Conservation (phyloP, 2,797 vertebrate genomes). For the Spheniscus humboldti region DNA sequence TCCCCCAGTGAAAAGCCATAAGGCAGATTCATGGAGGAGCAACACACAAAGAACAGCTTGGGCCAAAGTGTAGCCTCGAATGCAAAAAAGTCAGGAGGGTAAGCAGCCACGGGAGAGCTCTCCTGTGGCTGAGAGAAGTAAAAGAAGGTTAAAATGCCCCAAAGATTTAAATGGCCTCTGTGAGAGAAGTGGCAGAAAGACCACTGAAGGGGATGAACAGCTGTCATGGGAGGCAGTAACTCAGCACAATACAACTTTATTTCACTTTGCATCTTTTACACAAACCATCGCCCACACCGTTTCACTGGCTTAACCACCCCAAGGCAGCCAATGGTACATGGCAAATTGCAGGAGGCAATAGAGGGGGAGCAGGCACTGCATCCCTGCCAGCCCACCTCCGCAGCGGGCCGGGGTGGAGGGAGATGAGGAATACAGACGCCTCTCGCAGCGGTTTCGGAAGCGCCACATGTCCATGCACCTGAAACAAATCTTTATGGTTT, state of each 20-base stretch:
- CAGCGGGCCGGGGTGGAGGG: accelerated
- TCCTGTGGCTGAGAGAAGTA: neutral
- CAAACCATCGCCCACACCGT: neutral
- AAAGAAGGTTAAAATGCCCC: neutral
- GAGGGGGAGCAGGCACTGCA: neutral
- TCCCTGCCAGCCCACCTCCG: neutral
- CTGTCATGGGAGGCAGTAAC: neutral
- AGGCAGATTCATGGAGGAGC: neutral
- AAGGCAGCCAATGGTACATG: neutral
- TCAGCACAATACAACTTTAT: neutral
- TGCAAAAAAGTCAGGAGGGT: neutral
- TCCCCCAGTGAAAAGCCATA: neutral
- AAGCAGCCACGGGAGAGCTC: neutral
- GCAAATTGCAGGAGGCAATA: neutral
- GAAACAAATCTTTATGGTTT: neutral
- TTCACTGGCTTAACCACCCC: neutral
- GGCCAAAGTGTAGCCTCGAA: neutral
- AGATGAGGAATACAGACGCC: neutral
- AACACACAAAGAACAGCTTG: neutral
- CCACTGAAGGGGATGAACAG: neutral
- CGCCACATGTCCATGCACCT: accelerated
- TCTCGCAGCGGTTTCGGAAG: neutral
- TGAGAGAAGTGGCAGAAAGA: neutral
- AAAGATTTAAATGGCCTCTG: neutral
- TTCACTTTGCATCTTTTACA: neutral